Base-by-base conservation (phyloP, 2,113 vertebrate genomes). In the Ancistrus triradiatus region DNA sequence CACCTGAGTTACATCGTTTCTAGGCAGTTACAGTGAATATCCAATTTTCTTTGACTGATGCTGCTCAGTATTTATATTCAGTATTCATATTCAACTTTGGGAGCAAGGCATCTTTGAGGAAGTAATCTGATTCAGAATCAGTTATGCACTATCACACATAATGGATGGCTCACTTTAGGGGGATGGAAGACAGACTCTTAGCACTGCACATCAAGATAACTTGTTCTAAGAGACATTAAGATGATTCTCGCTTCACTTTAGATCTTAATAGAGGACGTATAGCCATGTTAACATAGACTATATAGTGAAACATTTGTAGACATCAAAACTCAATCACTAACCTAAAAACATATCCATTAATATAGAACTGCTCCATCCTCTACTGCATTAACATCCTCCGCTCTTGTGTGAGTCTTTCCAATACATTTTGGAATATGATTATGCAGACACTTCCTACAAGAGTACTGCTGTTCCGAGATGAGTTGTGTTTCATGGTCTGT, bases 61-160 rank as follows among this genome's bases (percentile, higher is more conserved):
- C 40, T 42, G 14, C 10, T 50, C 47, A 62, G 11, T 49, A 49
- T 60, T 44, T 59, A 28, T 49, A 15, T 47, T 59, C 15, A n/a
- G 21, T 49, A 49, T 22, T 24, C 25, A 40, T 5, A 42, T 40
- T 51, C 35, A 40, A 8, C 22, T 63, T 63, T 63, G 60, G 22
- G 27, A 51, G 43, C 13, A n/a, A 42, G 15, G 42, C 28, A 40
- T 27, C 21, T 40, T 28, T 42, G n/a, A 42, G 35, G 60, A 42
- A 51, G 31, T 51, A 25, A 62, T 63, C 27, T 21, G 21, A 59
- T 59, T 59, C 27, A 33, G 18, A 47, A 18, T 47, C 33, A 40
- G 4, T 8, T 51, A 15, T 51, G 35, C 24, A 51, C 35, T 18
- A 25, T 28, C 47, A 51, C 60, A 27, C 15, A 31, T 40, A 40